phyloP scores from a whole-genome alignment of 2,113 vertebrate genomes.

The Leptosomus discolor region DNA sequence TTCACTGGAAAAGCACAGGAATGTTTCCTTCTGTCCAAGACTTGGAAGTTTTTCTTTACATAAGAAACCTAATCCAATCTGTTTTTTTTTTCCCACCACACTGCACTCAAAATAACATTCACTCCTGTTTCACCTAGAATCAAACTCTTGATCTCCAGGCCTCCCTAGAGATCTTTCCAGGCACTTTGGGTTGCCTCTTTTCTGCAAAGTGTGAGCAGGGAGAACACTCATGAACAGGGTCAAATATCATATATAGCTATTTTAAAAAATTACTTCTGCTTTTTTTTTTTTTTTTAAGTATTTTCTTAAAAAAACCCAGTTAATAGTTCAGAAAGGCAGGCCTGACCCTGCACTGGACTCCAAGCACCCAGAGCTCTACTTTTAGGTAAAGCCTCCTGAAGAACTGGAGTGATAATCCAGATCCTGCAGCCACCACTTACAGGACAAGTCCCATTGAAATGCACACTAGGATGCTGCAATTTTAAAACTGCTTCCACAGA shows the following conservation, averaged over 20 bases:
- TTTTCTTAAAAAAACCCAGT: not conserved
- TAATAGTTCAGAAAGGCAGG: not conserved
- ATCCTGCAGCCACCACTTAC: not conserved
- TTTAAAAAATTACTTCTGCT: not conserved
- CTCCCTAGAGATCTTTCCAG: not conserved
- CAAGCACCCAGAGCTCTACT: not conserved
- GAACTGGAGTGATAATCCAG: not conserved
- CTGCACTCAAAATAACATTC: not conserved
- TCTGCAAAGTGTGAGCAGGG: not conserved
- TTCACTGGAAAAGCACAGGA: not conserved
- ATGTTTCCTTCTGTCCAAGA: not conserved
- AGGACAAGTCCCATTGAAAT: not conserved
- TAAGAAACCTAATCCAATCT: not conserved
- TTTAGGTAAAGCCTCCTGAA: not conserved
- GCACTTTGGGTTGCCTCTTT: not conserved
- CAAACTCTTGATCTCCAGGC: not conserved
- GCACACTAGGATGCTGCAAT: not conserved
- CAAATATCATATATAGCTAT: not conserved
- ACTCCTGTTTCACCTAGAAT: not conserved
- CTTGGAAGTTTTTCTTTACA: not conserved
- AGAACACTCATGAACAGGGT: not conserved
- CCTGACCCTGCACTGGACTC: not conserved
- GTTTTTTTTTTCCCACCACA: not conserved
- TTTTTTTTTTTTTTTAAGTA: not conserved
- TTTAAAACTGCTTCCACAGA: not conserved